These are phyloP conservation scores for Tetragnatha montana DNA, from an alignment of 2,888 invertebrate genomes.

Conservation along the genomic window DNA sequence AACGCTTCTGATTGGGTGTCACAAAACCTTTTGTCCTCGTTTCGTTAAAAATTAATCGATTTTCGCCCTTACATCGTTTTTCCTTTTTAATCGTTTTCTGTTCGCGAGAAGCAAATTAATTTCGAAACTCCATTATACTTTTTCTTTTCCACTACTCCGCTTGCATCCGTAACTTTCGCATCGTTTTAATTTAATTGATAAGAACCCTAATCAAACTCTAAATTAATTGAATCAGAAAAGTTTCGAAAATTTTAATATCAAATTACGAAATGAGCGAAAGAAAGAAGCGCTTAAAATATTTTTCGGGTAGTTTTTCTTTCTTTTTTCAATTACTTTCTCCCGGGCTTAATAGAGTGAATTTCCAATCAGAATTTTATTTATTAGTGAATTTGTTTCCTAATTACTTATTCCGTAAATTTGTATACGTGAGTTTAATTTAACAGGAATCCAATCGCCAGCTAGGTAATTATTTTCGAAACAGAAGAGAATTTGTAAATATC, in stretches of 20 bases:
- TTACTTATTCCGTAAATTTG: conserved; percentile 44
- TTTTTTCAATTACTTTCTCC: conserved; percentile 14
- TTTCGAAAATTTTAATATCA: conserved; percentile 63
- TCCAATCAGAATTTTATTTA: conserved; percentile 61
- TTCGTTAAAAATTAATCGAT: conserved; percentile 58
- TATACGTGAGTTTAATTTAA: conserved; percentile 48
- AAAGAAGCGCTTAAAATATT: conserved; percentile 32
- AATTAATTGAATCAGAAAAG: conserved; percentile 61
- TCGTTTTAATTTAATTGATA: conserved; percentile 63
- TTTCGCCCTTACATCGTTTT: conserved; percentile 35
- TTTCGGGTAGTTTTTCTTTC: conserved; percentile 2
- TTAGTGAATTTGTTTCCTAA: conserved; percentile 52
- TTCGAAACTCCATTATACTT: conserved; percentile 48
- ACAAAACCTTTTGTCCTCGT: conserved; percentile 55
- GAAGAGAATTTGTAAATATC: conserved; percentile 22
- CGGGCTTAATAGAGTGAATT: conserved; percentile 44
- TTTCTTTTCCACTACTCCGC: conserved; percentile 21
- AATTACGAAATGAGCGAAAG: conserved; percentile 30
- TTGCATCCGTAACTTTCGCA: conserved; percentile 23
- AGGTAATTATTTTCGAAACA: conserved; percentile 44
- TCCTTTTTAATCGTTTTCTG: conserved; percentile 47
- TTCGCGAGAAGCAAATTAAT: conserved; percentile 54
- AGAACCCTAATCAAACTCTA: conserved; percentile 62
- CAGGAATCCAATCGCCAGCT: conserved; percentile 7
- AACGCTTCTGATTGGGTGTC: conserved; percentile 58